Base-by-base conservation (phyloP, 2,888 invertebrate species). In the Pristionchus mayeri region DNA sequence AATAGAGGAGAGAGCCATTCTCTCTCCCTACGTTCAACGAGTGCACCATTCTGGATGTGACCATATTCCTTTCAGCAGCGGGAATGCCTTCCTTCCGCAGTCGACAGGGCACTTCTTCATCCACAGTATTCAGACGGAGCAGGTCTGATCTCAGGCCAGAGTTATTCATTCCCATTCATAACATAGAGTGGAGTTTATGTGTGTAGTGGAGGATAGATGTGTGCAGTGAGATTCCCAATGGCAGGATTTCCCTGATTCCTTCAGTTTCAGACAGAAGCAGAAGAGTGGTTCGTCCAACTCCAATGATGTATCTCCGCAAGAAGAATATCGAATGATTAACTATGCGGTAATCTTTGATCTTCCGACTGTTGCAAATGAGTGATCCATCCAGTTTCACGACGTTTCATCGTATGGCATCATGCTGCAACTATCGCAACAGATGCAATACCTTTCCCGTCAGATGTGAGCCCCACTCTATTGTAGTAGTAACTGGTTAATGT, bases 231-330 rank as follows among this genome's bases (percentile, higher is more conserved):
- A 44, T 71, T 40, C 2, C 37, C 21, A 37, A 6, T 9, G 7
- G 6, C 6, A 71, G 40, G n/a, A 40, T 11, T 67, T 40, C 67
- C 67, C n/a, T 67, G 21, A 71, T 40, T n/a, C 21, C 18, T 71
- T 37, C 50, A 78, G 30, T 78, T 48, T 37, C 54, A 80, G 80
- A 40, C 57, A 57, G 40, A 83, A 83, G 34, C 83, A 83, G 71
- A 83, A 83, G 83, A 83, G 83, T 30, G 83, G 83, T 9, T 75
- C 67, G 16, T 83, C 83, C 24, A 63, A 83, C 21, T 83, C 83
- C 16, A 50, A 67, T 40, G 83, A 71, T 57, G 71, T 57, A 3
- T 71, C 83, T n/a, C 83, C 83, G 0, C 44, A 48, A n/a, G 83
- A 83, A 54, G 83, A 83, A 40, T 71, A 57, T 34, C 50, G 83